Conservation (phyloP, 1,140 invertebrate genomes). For the Daktulosphaira vitifoliae region DNA sequence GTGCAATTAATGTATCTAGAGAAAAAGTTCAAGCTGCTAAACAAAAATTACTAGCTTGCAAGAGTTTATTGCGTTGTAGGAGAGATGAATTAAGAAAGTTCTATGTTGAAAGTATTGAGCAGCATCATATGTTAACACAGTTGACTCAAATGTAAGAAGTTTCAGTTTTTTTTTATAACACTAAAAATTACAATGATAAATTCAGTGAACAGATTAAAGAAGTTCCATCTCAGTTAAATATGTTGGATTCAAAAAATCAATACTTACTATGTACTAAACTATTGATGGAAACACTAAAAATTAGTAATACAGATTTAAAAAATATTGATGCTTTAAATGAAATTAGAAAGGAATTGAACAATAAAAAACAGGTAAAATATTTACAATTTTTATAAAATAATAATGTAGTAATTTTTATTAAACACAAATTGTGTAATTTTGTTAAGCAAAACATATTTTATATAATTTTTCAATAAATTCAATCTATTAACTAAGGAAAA, state of each 20-base stretch:
- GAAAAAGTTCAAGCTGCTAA: conserved; percentile 75
- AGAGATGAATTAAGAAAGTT: conserved; percentile 86
- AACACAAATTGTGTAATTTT: too few species aligned
- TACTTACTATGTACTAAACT: conserved; percentile 80
- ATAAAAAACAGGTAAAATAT: conserved; percentile 54
- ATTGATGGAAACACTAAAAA: conserved; percentile 58
- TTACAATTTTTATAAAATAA: neutral
- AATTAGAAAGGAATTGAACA: conserved; percentile 59
- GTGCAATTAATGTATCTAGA: conserved; percentile 65
- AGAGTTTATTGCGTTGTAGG: conserved; percentile 78
- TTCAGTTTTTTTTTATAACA: neutral
- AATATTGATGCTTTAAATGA: conserved; percentile 74
- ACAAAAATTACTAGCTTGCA: conserved; percentile 82
- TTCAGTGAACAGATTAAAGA: conserved; percentile 67
- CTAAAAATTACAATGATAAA: too few species aligned
- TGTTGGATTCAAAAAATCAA: conserved; percentile 61
- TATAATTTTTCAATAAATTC: too few species aligned
- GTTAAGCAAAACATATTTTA: too few species aligned
- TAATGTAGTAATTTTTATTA: too few species aligned
- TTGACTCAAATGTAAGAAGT: conserved; percentile 35
- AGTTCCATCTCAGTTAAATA: conserved; percentile 65
- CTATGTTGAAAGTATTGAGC: conserved; percentile 86
- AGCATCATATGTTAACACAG: conserved; percentile 78
- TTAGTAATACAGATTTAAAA: conserved; percentile 60
- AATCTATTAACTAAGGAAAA: too few species aligned